Base-by-base conservation (phyloP, 2,113 vertebrate genomes). In the Saimiri boliviensis region DNA sequence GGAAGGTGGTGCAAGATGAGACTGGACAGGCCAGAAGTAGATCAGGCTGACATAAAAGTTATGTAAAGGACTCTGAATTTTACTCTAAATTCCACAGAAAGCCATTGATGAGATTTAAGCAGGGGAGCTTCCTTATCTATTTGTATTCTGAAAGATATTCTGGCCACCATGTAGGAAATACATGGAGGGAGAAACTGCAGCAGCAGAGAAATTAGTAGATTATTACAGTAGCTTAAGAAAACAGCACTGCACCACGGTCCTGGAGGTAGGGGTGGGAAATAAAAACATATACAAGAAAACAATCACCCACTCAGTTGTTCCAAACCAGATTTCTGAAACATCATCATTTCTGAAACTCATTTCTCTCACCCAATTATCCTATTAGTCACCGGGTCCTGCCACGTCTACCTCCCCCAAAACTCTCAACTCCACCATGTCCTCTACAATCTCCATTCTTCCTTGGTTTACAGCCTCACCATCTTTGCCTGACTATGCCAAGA, bases 61-160 rank as follows among this genome's bases (percentile, higher is more conserved):
- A 71, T 1, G 19, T 7, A 40, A 73, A 52, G 21, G 54, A 45
- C 30, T 70, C 27, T 30, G 52, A 47, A 86, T 60, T 86, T 83
- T 27, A 85, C 63, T 82, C 71, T 77, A 52, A 93, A 66, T 84
- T 88, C 23, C 27, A 63, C 2, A 86, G 35, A 74, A 92, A 93
- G 54, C 66, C 54, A 85, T 0, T 70, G 54, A 54, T 88, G 54
- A 60, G 63, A 68, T 91, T 40, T 45, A 84, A 49, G 76, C 42
- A 93, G 8, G 13, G 27, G 45, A 54, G 2, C 63, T 70, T 58
- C 16, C 6, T 19, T 63, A 77, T 32, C 81, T 91, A 47, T n/a
- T 80, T 91, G 35, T 7, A 77, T 63, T 74, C 40, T 56, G 76
- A 92, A 74, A 89, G 87, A 25, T 25, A 25, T 12, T 84, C 20